phyloP scores from a whole-genome alignment of 1,140 invertebrate genomes.

The Stegodyphus mimosarum region DNA sequence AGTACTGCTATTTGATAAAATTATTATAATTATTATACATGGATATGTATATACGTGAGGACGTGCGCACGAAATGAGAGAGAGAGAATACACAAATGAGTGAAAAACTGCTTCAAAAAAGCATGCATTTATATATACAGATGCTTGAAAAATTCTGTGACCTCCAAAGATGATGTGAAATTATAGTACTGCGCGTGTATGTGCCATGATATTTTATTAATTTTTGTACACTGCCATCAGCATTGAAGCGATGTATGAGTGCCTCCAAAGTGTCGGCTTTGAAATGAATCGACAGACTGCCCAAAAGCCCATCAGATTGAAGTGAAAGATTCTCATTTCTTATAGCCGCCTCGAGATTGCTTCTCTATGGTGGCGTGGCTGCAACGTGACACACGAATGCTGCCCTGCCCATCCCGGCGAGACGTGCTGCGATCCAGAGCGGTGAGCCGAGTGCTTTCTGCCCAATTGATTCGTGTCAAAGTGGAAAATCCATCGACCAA shows the following conservation, averaged over 20 bases:
- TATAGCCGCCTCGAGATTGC: neutral
- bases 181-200: neutral
- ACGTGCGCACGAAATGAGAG: too few species aligned
- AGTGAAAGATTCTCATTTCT: neutral
- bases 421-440: constrained; percentile 3
- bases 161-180: neutral
- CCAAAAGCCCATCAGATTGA: neutral
- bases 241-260: neutral
- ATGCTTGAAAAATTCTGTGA: too few species aligned
- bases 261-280: neutral
- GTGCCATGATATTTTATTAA: neutral
- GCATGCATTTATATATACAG: too few species aligned
- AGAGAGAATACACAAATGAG: too few species aligned
- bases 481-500: neutral
- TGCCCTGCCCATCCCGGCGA: neutral
- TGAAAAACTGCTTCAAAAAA: too few species aligned
- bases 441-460: neutral
- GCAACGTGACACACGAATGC: neutral
- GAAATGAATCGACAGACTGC: neutral
- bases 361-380: constrained; percentile 9
- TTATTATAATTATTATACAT: too few species aligned
- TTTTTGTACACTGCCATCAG: neutral
- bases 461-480: neutral
- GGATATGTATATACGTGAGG: too few species aligned
- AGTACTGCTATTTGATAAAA: too few species aligned